Conservation (phyloP, 2,797 vertebrate species). For the Lepilemur septentrionalis region DNA sequence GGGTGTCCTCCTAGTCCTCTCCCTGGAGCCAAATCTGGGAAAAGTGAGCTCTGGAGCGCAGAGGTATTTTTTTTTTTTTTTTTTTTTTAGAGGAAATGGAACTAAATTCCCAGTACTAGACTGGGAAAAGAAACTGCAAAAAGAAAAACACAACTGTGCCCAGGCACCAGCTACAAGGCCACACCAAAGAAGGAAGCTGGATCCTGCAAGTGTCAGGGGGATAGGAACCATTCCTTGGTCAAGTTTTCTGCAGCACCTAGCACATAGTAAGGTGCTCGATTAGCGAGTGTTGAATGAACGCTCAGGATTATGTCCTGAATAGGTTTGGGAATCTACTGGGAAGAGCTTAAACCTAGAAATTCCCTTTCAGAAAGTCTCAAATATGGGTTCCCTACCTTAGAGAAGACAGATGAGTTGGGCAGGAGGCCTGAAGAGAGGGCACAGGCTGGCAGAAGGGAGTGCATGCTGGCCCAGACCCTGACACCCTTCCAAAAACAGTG, state of each 20-base stretch:
- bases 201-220: constrained; percentile 2
- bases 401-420: background rate
- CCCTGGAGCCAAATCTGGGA: background rate
- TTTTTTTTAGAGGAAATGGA: constrained; percentile 27
- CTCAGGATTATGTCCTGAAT: constrained; percentile 13
- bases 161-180: constrained; percentile 32
- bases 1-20: background rate
- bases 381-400: background rate
- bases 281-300: background rate
- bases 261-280: background rate
- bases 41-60: constrained; percentile 8
- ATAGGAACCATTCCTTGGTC: background rate
- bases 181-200: constrained; percentile 4
- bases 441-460: background rate
- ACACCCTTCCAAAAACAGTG: background rate
- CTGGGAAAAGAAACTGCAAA: constrained; percentile 18
- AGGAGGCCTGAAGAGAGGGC: background rate
- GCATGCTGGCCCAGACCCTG: constrained; percentile 37
- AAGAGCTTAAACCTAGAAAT: constrained; percentile 33
- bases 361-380: constrained; percentile 3
- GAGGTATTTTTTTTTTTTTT: constrained; percentile 45
- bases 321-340: background rate
- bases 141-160: background rate
- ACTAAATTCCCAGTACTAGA: background rate
- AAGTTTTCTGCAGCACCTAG: background rate